These are phyloP conservation scores for Agriopis aurantiaria DNA, from an alignment of 2,888 invertebrate genomes.

Conservation along the genomic window DNA sequence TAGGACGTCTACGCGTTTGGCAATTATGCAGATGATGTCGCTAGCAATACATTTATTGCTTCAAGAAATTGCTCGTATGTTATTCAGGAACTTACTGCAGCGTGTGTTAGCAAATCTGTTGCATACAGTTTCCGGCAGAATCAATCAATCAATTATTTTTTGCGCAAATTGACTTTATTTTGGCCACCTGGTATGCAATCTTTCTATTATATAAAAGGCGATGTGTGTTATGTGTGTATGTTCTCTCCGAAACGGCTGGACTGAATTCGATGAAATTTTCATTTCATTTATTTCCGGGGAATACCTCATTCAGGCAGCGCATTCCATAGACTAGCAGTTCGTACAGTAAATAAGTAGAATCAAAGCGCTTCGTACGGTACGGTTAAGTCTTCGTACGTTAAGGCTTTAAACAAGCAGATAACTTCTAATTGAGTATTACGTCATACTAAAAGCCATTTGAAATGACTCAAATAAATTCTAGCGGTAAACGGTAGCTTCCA, in stretches of 20 bases:
- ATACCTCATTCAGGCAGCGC: too few species aligned
- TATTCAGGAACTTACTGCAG: slow-evolving; percentile 19
- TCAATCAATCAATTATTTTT: neutral
- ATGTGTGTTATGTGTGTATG: too few species aligned
- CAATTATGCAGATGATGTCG: slow-evolving; percentile 85
- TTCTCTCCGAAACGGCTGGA: too few species aligned
- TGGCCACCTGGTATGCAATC: too few species aligned
- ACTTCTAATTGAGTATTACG: neutral
- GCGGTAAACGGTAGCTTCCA: slow-evolving; percentile 7
- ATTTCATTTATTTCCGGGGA: too few species aligned
- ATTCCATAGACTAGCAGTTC: too few species aligned
- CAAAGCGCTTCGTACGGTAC: too few species aligned
- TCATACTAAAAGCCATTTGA: neutral
- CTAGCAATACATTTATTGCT: slow-evolving; percentile 72
- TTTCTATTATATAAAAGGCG: too few species aligned
- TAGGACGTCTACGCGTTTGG: slow-evolving; percentile 79
- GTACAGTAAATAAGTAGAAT: too few species aligned
- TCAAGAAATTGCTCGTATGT: slow-evolving; percentile 52
- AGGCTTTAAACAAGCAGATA: too few species aligned
- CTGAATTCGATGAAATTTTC: too few species aligned
- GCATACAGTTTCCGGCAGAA: neutral
- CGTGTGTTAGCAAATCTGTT: neutral
- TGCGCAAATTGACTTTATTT: neutral
- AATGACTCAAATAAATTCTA: neutral
- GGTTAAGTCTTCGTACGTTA: too few species aligned